Conservation (phyloP, 2,797 vertebrate genomes). For the Sparidentex hasta region DNA sequence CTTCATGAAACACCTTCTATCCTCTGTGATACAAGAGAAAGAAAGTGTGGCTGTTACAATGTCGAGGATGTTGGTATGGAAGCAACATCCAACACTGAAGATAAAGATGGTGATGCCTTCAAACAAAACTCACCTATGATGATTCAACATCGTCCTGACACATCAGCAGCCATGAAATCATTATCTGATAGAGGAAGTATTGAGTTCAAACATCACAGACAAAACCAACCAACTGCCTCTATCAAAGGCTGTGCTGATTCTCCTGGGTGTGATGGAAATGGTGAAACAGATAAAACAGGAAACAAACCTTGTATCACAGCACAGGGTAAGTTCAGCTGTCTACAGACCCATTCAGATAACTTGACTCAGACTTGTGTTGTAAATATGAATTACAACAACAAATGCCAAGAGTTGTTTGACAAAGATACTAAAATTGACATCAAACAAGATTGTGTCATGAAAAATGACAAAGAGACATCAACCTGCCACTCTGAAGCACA, state of each 20-base stretch:
- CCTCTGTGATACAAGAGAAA: neutral
- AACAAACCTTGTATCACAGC: constrained; percentile 1
- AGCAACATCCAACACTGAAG: constrained; percentile 8
- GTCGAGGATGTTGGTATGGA: constrained; percentile 12
- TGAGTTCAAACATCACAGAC: neutral
- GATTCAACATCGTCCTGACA: constrained; percentile 5
- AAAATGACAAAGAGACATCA: constrained; percentile 20
- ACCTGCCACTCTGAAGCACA: constrained; percentile 7
- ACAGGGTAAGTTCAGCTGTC: constrained; percentile 23
- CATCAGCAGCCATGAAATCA: constrained; percentile 4
- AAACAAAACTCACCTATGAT: constrained; percentile 15
- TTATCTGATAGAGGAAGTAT: constrained; percentile 14
- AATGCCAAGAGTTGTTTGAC: neutral
- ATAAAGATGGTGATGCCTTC: neutral
- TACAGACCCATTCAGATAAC: constrained; percentile 19
- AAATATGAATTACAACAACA: constrained; percentile 53
- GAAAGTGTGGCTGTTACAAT: constrained; percentile 2
- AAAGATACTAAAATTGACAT: too few species aligned
- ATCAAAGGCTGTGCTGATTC: neutral
- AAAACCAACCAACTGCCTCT: neutral
- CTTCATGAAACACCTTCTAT: constrained; percentile 9
- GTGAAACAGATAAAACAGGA: constrained; percentile 1
- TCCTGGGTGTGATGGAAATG: constrained; percentile 1
- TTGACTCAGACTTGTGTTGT: constrained; percentile 43
- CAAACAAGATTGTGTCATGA: neutral